Evolutionary conservation across 2,113 vertebrate genomes (phyloP), one percentile per base, ranked within the genome.

Genomic region (Eclectus roratus): DNA sequence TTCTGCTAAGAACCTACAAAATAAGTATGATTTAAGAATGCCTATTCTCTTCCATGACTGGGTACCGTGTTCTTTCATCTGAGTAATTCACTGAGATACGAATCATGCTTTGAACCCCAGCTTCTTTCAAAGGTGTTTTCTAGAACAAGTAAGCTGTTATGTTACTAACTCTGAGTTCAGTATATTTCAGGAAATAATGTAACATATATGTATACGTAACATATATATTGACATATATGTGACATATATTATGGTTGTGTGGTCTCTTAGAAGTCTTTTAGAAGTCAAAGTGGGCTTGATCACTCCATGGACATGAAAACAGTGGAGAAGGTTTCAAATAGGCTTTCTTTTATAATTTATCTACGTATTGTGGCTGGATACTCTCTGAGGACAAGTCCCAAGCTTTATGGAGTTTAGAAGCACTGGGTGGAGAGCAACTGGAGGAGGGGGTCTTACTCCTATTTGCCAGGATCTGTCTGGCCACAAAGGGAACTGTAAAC

Each of bases 341-440:
- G 17, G 13, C 10, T 77, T 94, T 61, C 8, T 55, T 92, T 79
- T 58, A 37, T 37, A 63, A 19, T 12, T 56, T 44, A 23, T 47
- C 11, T 72, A 10, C 2, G 6, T 41, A 11, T 23, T 53, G 41
- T n/a, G 77, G 10, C 44, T 72, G 52, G 35, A 65, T 65, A 37
- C n/a, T 77, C 14, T 70, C 37, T 28, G 46, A 88, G 33, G 27
- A 47, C n/a, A 35, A 39, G 15, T 16, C 35, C 43, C 50, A 43
- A 80, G 64, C 18, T 56, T 90, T 64, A 27, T 23, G 33, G 39
- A 58, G 12, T 11, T 74, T 56, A 70, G 35, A 85, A 82, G 41
- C 11, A 24, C 11, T 25, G 31, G 18, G 8, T 52, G 31, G 11
- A 8, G 31, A 58, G 15, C 0, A 0, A 72, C 11, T 4, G 4